Evolutionary conservation across 2,888 invertebrate genomes (phyloP), one percentile per base, ranked within the genome.

Genomic region (Drosophila kuntzei): DNA sequence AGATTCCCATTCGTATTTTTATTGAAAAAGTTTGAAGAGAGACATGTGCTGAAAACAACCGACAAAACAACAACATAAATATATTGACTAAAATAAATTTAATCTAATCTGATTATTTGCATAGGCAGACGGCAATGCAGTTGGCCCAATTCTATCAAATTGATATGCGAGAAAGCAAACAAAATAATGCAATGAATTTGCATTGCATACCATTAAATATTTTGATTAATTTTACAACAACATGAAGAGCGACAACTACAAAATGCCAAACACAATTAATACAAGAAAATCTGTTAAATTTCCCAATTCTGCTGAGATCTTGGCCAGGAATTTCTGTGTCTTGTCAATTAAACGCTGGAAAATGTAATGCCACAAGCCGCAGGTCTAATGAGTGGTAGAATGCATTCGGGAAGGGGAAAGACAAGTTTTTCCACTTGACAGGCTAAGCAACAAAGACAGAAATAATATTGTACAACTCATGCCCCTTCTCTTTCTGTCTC

Each of bases 321-420:
- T 27, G 20, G 2, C 32, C 12, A 47, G 39, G 37, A 57, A 57
- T 60, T 27, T 29, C 32, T 59, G 50, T 50, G 25, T 60, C 81
- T 87, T 91, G 87, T 90, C 90, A 91, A 91, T 90, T 90, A 90
- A 90, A 89, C 85, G 87, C 80, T 89, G 81, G 80, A 89, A 89
- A 90, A 90, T 84, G 88, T 80, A 86, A 88, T 75, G 89, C 86
- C 80, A 74, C 78, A 72, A 39, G 55, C 80, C 80, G 62, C 73
- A 68, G 55, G 14, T 50, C 61, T 75, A 60, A 68, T 65, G 61
- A 72, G 55, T 59, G 49, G 32, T 22, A 6, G 6, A 60, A 67
- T 29, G 25, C 54, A 47, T 36, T 37, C 57, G 46, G 43, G 44
- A 43, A 43, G 58, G 46, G 25, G 41, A 37, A 29, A 29, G 27